Evolutionary conservation across 2,888 invertebrate genomes (phyloP).

Genomic region (Dolichomitus sp.): DNA sequence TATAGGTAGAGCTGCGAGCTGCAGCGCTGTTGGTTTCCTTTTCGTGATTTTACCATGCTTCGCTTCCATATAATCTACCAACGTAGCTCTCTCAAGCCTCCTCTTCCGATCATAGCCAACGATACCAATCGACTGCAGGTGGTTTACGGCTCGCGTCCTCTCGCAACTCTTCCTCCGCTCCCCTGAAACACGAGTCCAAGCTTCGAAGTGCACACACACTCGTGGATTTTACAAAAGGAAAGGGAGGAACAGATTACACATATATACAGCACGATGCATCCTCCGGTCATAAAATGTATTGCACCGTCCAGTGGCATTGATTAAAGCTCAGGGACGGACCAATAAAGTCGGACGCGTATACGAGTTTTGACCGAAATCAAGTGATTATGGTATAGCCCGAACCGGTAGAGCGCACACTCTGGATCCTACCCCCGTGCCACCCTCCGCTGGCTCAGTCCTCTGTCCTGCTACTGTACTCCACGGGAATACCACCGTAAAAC

Average conservation of each 20-base stretch:
- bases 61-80: conserved; percentile 1
- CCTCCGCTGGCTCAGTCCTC: conserved; percentile 46
- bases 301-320: conserved; percentile 71
- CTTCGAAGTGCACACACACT: background rate
- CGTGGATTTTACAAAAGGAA: background rate
- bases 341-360: conserved; percentile 70
- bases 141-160: conserved; percentile 54
- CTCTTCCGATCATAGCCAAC: conserved; percentile 53
- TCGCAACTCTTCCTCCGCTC: conserved; percentile 3
- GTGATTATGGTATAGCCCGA: conserved; percentile 72
- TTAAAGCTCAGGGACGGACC: conserved; percentile 74
- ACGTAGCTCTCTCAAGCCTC: background rate
- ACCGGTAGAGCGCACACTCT: conserved; percentile 6
- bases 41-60: conserved; percentile 6
- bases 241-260: background rate
- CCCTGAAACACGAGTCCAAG: conserved; percentile 11
- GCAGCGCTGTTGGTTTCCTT: background rate
- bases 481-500: conserved; percentile 66
- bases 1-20: background rate
- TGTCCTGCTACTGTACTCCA: conserved; percentile 16
- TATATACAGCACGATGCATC: conserved; percentile 45
- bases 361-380: conserved; percentile 69
- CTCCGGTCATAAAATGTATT: conserved; percentile 69
- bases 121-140: conserved; percentile 66
- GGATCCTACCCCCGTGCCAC: background rate